Percentiles rank a stretch among this genome's conserved stretches.
These are phyloP conservation scores for Acipenser ruthenus DNA, from an alignment of 2,797 vertebrate genomes.

Conservation along the genomic window DNA sequence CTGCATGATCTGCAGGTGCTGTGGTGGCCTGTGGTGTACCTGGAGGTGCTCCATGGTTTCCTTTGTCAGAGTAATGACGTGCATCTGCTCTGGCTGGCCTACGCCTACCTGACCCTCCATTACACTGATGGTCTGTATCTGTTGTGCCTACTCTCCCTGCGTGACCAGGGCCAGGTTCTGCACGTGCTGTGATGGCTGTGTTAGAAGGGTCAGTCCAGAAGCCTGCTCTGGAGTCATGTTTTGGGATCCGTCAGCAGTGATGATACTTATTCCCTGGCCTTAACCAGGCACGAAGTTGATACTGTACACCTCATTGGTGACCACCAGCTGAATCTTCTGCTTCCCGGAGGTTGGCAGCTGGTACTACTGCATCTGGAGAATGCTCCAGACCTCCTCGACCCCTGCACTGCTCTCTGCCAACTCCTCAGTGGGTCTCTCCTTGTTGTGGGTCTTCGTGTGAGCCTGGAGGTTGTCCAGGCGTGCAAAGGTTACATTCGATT, in stretches of 20 bases:
- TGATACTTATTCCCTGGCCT: constrained; percentile 74
- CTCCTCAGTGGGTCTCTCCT: constrained; percentile 57
- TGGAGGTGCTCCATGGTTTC: constrained; percentile 82
- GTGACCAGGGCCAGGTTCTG: constrained; percentile 72
- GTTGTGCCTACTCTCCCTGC: constrained; percentile 57
- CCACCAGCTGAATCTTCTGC: constrained; percentile 86
- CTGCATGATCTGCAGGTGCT: constrained; percentile 53
- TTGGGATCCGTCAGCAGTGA: constrained; percentile 40
- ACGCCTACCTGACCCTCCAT: constrained; percentile 58
- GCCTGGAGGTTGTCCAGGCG: constrained; percentile 88
- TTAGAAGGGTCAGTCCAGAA: constrained; percentile 67
- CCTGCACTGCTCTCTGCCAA: neutral
- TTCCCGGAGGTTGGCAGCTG: constrained; percentile 65
- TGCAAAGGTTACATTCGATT: constrained; percentile 55
- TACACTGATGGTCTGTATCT: constrained; percentile 65
- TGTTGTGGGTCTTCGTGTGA: constrained; percentile 85
- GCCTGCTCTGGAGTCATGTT: constrained; percentile 44
- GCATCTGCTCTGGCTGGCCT: constrained; percentile 72
- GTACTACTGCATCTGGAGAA: constrained; percentile 82
- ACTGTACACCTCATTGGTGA: constrained; percentile 72
- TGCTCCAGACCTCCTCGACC: constrained; percentile 57
- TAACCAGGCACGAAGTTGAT: constrained; percentile 71
- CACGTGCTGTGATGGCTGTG: constrained; percentile 63
- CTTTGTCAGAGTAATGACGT: constrained; percentile 85
- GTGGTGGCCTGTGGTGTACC: constrained; percentile 60